Evolutionary conservation across 2,113 vertebrate genomes (phyloP), one percentile per base, ranked within the genome.

Genomic region (Notarius lentiginosus): DNA sequence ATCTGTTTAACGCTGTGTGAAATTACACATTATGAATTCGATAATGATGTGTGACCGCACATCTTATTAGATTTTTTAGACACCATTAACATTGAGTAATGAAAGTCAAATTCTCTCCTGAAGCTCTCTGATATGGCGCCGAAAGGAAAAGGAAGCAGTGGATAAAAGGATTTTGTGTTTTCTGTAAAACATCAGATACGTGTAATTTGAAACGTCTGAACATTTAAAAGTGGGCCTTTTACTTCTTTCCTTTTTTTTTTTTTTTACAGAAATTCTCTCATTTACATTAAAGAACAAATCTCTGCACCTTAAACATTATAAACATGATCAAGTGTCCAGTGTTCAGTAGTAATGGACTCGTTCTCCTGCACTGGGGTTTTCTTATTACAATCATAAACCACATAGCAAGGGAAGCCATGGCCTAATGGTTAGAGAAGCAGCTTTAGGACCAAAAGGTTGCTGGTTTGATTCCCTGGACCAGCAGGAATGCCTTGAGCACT

Each of bases 41-140:
- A 72, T 87, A 87, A 82, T 86, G 66, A 82, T 65, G 79, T 82
- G 86, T 87, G 86, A 82, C 79, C 56, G 56, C 86, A 87, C 79
- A n/a, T 76, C 80, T 75, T 61, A 87, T 87, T 87, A 51, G 55
- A 70, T 63, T 87, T 70, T 41, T 73, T 75, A 81, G 65, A 82
- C 53, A 18, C 34, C 85, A 86, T 86, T 86, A 86, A 82, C 65
- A 70, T 68, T 83, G 61, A 83, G 34, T 85, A 79, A 86, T 86
- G 66, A 73, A 87, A 79, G 53, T 84, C 61, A 30, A 65, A 58
- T 77, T 88, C 68, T 72, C 56, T 30, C 77, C 30, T 0, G n/a
- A 18, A 79, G 77, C 76, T 17, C 47, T 27, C 24, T 7, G 51
- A 27, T 27, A 53, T 7, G 5, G 75, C n/a, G 75, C 12, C 49